These are phyloP conservation scores for Nasonovia ribisnigri DNA, from an alignment of 2,888 invertebrate genomes.

Conservation along the genomic window DNA sequence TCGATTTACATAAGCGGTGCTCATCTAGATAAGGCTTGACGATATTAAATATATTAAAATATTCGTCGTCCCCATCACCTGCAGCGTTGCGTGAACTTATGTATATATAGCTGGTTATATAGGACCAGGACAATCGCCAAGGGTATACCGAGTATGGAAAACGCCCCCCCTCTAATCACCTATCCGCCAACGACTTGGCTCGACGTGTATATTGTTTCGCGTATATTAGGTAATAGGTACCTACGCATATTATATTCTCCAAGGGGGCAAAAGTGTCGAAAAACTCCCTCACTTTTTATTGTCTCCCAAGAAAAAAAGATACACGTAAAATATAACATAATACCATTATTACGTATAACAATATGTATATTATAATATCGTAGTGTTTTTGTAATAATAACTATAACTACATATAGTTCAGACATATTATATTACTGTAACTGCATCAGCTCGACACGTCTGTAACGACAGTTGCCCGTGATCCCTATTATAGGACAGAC, in stretches of 20 bases:
- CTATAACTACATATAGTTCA: background rate
- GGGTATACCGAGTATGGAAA: background rate
- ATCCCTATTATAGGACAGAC: background rate
- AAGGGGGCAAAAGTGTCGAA: background rate
- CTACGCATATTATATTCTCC: background rate
- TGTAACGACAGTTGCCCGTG: background rate
- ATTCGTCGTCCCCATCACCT: constrained; percentile 43
- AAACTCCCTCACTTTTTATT: background rate
- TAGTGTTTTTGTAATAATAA: background rate
- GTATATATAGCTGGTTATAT: background rate
- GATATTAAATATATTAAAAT: background rate
- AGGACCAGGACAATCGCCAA: background rate
- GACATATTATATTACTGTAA: background rate
- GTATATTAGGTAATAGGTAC: background rate
- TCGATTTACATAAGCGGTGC: constrained; percentile 50
- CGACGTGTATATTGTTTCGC: background rate
- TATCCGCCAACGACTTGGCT: background rate
- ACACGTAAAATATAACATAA: background rate
- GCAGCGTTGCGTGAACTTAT: background rate
- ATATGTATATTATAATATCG: background rate
- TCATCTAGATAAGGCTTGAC: constrained; percentile 38
- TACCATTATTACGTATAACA: background rate
- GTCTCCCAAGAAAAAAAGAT: background rate
- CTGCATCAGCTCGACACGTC: background rate
- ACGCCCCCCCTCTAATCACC: background rate